Percentiles rank a stretch among this genome's conserved stretches.
These are phyloP conservation scores for Nemapogon koenigi DNA, from an alignment of 2,888 invertebrate species.

Conservation along the genomic window DNA sequence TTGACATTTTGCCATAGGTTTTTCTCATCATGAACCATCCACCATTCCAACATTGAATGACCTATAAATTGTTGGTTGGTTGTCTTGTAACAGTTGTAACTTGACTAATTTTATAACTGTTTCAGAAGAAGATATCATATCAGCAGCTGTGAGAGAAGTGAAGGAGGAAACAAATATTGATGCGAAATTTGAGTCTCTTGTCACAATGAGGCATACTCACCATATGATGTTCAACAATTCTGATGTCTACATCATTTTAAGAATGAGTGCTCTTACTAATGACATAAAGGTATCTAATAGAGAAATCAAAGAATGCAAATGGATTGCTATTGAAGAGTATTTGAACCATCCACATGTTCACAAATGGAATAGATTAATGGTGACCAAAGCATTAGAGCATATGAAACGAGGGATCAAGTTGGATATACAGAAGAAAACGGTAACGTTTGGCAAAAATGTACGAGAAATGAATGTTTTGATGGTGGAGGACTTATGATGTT, in stretches of 20 bases:
- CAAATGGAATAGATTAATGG: slow-evolving; percentile 71
- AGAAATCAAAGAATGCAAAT: slow-evolving; percentile 78
- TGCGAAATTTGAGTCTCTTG: slow-evolving; percentile 74
- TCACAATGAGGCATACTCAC: slow-evolving; percentile 82
- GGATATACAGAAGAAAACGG: slow-evolving; percentile 57
- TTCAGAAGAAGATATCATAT: slow-evolving; percentile 80
- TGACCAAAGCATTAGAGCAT: slow-evolving; percentile 70
- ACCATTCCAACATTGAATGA: too few species aligned
- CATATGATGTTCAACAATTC: slow-evolving; percentile 81
- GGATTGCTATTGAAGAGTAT: slow-evolving; percentile 84
- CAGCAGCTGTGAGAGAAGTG: slow-evolving; percentile 86
- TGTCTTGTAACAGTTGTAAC: too few species aligned
- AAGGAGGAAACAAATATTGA: slow-evolving; percentile 88
- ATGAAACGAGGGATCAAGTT: slow-evolving; percentile 66
- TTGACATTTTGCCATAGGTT: too few species aligned
- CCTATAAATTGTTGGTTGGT: too few species aligned
- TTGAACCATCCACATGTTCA: slow-evolving; percentile 74
- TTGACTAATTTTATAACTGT: slow-evolving; percentile 16
- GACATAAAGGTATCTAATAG: slow-evolving; percentile 72
- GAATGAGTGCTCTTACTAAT: slow-evolving; percentile 69
- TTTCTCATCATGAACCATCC: too few species aligned
- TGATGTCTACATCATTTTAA: slow-evolving; percentile 83
- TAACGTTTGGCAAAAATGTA: slow-evolving; percentile 34
- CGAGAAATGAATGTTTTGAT: slow-evolving; percentile 40
- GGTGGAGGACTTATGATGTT: slow-evolving; percentile 23